Conservation (phyloP, 2,113 vertebrate genomes). For the Tachysurus fulvidraco region DNA sequence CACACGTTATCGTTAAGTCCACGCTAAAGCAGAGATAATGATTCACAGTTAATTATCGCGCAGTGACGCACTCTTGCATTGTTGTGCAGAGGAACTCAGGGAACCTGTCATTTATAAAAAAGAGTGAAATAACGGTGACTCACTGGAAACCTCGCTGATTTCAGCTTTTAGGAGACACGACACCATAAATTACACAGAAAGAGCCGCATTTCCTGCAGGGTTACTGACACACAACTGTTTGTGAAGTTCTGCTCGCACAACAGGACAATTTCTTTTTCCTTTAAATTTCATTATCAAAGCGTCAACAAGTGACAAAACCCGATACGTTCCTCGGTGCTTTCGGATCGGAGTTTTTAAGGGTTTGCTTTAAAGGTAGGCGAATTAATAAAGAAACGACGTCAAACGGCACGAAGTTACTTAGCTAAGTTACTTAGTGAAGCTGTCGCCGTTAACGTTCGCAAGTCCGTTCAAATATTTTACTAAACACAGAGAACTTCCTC, state of each 20-base stretch:
- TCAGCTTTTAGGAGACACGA: background rate
- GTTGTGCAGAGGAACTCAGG: slow-evolving; percentile 12
- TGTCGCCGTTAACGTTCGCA: background rate
- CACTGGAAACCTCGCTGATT: background rate
- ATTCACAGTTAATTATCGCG: slow-evolving; percentile 27
- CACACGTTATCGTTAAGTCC: background rate
- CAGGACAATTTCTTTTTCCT: background rate
- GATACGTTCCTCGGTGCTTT: background rate
- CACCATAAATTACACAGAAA: background rate
- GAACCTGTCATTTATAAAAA: slow-evolving; percentile 27
- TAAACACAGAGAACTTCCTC: background rate
- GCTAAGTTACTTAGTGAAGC: too few species aligned
- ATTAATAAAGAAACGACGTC: background rate
- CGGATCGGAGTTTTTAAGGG: background rate
- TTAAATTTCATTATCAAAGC: background rate
- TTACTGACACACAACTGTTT: too few species aligned
- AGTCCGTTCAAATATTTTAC: too few species aligned
- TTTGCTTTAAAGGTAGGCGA: background rate
- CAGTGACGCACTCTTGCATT: slow-evolving; percentile 23
- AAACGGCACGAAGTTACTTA: background rate
- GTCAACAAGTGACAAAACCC: background rate
- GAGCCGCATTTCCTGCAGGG: background rate
- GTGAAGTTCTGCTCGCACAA: background rate
- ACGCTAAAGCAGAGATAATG: slow-evolving; percentile 26
- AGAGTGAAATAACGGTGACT: slow-evolving; percentile 43